Evolutionary conservation across 2,113 vertebrate species (phyloP).

Genomic region (Muntiacus reevesi): DNA sequence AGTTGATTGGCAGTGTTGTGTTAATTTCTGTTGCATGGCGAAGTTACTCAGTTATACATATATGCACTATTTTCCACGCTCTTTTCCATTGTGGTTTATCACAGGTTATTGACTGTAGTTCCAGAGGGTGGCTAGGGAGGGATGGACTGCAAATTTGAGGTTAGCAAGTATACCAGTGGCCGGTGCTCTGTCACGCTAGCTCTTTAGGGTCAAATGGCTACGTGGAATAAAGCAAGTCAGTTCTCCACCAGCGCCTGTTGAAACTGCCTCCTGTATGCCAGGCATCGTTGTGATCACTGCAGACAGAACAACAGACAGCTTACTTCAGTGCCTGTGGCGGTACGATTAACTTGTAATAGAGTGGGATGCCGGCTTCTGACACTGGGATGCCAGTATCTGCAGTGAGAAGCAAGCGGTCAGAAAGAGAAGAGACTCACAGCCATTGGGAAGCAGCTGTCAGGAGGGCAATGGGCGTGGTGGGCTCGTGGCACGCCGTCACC

Average conservation of each 20-base stretch:
- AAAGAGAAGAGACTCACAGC: neutral
- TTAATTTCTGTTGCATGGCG: neutral
- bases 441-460: fast-evolving
- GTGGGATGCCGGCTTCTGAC: neutral
- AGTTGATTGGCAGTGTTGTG: neutral
- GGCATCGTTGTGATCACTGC: neutral
- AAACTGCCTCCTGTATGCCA: neutral
- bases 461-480: neutral
- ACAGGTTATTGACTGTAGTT: neutral
- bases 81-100: neutral
- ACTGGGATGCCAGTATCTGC: neutral
- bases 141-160: neutral
- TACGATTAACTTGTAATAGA: neutral
- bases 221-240: neutral
- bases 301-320: neutral
- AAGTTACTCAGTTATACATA: neutral
- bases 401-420: neutral
- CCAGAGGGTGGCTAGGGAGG: neutral
- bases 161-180: fast-evolving
- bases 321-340: too few relatives aligned
- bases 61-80: fast-evolving
- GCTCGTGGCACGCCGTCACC: neutral
- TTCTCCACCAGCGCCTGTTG: neutral
- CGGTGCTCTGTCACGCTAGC: neutral
- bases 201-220: neutral